Conservation (phyloP, 2,888 invertebrate genomes). For the Leucophora obtusa region DNA sequence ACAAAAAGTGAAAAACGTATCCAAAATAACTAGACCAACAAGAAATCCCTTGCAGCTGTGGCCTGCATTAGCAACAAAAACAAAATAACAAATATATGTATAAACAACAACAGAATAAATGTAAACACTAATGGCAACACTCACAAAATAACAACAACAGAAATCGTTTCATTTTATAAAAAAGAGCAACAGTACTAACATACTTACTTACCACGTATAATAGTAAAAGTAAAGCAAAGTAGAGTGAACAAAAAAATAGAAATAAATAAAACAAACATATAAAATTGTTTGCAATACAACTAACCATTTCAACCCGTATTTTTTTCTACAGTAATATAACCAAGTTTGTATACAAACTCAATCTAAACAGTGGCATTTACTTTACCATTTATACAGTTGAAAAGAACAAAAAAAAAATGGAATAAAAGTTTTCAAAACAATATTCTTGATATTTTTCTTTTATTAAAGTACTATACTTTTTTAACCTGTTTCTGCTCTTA, state of each 20-base stretch:
- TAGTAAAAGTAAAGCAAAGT: not conserved
- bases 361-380: not conserved
- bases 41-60: slow-evolving; percentile 32
- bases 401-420: not conserved
- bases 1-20: not conserved
- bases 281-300: not conserved
- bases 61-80: slow-evolving; percentile 37
- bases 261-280: not conserved
- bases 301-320: not conserved
- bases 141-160: not conserved
- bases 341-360: not conserved
- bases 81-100: not conserved
- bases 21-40: slow-evolving; percentile 3
- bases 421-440: not conserved
- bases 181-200: slow-evolving; percentile 4
- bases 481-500: not conserved
- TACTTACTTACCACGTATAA: not conserved
- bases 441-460: not conserved
- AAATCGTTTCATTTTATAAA: not conserved
- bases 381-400: not conserved
- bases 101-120: not conserved
- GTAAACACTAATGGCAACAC: not conserved
- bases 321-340: not conserved
- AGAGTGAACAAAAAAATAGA: not conserved
- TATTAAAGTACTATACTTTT: not conserved